A percentile compares a stretch with the other conserved stretches of the same genome.
Conservation (phyloP, 2,888 invertebrate species). For the Torymus texanus region DNA sequence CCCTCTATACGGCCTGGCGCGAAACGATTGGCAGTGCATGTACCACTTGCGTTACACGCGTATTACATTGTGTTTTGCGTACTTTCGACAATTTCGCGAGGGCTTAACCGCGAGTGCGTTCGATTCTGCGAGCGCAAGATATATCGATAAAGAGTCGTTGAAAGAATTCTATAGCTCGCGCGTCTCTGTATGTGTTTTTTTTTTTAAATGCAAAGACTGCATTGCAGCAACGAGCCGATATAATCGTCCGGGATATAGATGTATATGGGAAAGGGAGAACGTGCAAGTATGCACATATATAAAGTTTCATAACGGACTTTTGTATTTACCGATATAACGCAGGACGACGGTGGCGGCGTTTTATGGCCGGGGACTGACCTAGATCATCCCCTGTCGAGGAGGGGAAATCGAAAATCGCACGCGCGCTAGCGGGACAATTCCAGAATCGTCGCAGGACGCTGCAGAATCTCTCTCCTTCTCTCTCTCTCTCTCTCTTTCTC, state of each 20-base stretch:
- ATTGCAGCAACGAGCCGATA: no score
- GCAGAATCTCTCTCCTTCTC: no score
- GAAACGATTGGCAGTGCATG: no score
- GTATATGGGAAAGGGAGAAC: neutral
- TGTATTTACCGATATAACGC: slow-evolving; percentile 17
- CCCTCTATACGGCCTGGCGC: no score
- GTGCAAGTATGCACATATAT: neutral
- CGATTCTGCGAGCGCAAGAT: neutral
- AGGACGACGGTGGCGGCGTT: slow-evolving; percentile 10
- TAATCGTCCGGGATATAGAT: no score
- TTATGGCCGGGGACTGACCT: slow-evolving; percentile 31
- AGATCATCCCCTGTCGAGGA: slow-evolving; percentile 18
- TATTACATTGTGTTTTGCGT: no score
- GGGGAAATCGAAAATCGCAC: slow-evolving; percentile 43
- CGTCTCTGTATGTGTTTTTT: no score
- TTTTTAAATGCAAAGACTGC: no score
- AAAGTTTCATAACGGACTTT: slow-evolving; percentile 34
- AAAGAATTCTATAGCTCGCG: neutral
- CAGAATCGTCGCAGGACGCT: neutral
- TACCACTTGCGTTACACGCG: no score
- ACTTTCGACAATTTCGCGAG: no score
- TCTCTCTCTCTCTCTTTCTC: no score
- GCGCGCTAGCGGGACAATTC: slow-evolving; percentile 37
- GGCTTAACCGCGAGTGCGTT: neutral
- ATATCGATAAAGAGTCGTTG: neutral